Percentiles rank a stretch among this genome's conserved stretches.
phyloP scores from a whole-genome alignment of 2,113 vertebrate species.

The Hemibagrus wyckioides region DNA sequence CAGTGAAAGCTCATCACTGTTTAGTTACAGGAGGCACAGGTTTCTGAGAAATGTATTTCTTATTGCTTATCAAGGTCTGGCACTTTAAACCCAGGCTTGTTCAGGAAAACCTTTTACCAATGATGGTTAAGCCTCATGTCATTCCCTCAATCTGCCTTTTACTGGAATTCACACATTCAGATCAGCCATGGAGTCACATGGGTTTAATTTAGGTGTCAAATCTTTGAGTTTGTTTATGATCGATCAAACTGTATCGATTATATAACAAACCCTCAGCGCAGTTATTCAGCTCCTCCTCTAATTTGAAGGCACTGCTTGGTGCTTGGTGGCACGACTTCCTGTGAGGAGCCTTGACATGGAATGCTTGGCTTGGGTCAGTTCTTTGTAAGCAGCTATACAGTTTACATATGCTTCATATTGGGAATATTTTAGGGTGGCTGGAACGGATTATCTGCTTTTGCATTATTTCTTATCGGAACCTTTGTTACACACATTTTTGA shows the following conservation, averaged over 20 bases:
- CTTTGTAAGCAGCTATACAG: no score
- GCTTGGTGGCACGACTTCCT: no score
- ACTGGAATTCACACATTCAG: not conserved
- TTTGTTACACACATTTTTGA: no score
- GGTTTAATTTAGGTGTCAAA: not conserved
- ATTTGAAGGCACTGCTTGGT: not conserved
- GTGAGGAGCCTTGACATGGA: no score
- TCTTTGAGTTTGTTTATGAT: not conserved
- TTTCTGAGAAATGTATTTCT: not conserved
- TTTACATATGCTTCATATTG: no score
- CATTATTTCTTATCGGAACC: no score
- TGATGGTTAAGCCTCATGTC: not conserved
- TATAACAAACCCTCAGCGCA: not conserved
- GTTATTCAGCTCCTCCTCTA: not conserved
- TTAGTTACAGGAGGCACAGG: not conserved
- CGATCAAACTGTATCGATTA: not conserved
- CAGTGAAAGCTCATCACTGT: not conserved
- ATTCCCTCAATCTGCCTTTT: not conserved
- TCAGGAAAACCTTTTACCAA: not conserved
- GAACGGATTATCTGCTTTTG: no score
- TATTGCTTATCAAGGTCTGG: not conserved
- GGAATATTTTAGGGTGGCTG: no score
- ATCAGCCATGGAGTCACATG: not conserved
- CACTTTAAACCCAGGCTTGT: no score
- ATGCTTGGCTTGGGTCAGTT: no score